Percentiles rank a stretch among this genome's conserved stretches.
Evolutionary conservation across 2,113 vertebrate species (phyloP).

Genomic region (Podocnemis expansa): DNA sequence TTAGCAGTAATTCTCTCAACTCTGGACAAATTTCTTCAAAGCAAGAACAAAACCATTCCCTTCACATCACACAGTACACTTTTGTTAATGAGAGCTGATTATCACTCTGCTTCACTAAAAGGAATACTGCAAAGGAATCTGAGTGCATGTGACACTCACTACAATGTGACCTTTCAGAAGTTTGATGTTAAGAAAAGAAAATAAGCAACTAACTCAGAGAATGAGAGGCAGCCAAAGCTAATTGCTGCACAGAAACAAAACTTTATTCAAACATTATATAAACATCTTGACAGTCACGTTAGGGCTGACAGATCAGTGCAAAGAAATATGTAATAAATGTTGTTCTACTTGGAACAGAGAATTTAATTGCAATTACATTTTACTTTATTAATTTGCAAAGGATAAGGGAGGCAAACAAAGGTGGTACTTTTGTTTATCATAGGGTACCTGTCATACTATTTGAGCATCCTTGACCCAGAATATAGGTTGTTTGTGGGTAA

Average conservation of each 20-base stretch:
- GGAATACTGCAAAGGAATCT: neutral
- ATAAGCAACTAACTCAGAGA: neutral
- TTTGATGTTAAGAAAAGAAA: neutral
- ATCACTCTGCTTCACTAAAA: neutral
- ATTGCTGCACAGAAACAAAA: neutral
- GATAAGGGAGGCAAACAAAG: neutral
- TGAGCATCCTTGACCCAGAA: neutral
- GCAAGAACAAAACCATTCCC: neutral
- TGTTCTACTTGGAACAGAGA: neutral
- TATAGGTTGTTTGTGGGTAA: neutral
- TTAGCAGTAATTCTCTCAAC: neutral
- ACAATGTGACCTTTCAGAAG: neutral
- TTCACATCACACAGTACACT: no score
- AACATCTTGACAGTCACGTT: neutral
- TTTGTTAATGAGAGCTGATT: neutral
- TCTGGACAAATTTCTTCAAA: neutral
- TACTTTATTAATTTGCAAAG: neutral
- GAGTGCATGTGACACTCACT: neutral
- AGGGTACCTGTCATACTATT: neutral
- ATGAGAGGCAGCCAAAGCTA: neutral
- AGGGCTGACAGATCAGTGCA: neutral
- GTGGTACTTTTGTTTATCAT: neutral
- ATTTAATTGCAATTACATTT: neutral
- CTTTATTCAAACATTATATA: rapidly evolving
- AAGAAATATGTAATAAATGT: rapidly evolving